These are phyloP conservation scores for Enteromius fasciolatus DNA, from an alignment of 2,797 vertebrate genomes.

Conservation along the genomic window DNA sequence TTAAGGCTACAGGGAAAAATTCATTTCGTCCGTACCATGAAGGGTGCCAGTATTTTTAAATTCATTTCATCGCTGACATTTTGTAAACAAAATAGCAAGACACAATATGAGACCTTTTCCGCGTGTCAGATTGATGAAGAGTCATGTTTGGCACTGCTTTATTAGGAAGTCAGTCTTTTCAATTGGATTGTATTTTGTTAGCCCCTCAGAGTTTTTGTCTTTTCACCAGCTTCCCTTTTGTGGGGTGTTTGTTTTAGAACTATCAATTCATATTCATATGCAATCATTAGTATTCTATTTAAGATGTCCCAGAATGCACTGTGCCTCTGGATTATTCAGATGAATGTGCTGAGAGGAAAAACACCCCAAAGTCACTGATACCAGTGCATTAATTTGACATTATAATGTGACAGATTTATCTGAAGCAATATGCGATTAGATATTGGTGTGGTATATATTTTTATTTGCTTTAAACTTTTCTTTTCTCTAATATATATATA, in stretches of 20 bases:
- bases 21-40: not conserved
- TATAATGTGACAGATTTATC: conserved; percentile 7
- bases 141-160: conserved; percentile 18
- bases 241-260: conserved; percentile 11
- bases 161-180: conserved; percentile 31
- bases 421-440: conserved; percentile 1
- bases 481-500: not conserved
- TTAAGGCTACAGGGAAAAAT: conserved; percentile 9
- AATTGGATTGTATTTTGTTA: conserved; percentile 5
- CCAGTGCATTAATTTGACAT: conserved; percentile 12
- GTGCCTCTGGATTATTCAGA: conserved; percentile 15
- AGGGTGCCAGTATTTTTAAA: not conserved
- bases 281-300: conserved; percentile 39
- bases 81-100: not conserved
- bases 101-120: conserved; percentile 6
- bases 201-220: conserved; percentile 13
- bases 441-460: not conserved
- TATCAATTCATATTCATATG: conserved; percentile 17
- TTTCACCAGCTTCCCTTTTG: conserved; percentile 12
- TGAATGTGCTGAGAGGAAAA: conserved; percentile 23
- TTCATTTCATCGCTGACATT: not conserved
- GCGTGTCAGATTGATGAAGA: not conserved
- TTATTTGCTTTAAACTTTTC: not conserved
- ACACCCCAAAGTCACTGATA: conserved; percentile 13
- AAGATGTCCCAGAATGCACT: conserved; percentile 19